Evolutionary conservation across 2,797 vertebrate species (phyloP).

Genomic region (Pantherophis alleghaniensis): DNA sequence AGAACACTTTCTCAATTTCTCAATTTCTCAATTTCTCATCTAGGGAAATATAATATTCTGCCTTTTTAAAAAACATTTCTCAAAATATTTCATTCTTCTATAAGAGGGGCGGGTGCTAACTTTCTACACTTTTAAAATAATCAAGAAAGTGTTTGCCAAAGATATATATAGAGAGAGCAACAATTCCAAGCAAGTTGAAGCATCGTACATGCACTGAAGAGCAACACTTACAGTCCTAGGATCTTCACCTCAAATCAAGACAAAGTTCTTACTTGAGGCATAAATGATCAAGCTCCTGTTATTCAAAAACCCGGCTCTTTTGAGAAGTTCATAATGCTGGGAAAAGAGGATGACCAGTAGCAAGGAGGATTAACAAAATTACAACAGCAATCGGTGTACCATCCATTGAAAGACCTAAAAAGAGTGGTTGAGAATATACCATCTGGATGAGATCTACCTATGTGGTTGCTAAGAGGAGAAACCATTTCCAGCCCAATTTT

Average conservation of each 20-base stretch:
- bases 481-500: background rate
- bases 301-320: background rate
- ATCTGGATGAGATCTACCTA: background rate
- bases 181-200: background rate
- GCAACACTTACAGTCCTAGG: constrained; percentile 39
- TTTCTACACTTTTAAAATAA: background rate
- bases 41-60: too few species aligned
- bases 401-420: background rate
- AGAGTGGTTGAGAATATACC: background rate
- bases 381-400: background rate
- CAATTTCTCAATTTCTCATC: too few species aligned
- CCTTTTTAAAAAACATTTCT: too few species aligned
- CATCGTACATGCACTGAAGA: background rate
- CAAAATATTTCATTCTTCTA: too few species aligned
- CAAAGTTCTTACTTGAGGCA: background rate
- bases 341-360: background rate
- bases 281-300: background rate
- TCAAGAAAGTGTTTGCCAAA: background rate
- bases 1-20: too few species aligned
- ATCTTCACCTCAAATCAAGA: constrained; percentile 34
- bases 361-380: background rate
- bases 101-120: too few species aligned
- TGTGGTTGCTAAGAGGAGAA: background rate
- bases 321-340: background rate
- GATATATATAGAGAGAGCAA: background rate